Base-by-base conservation (phyloP, 2,113 vertebrate species). In the Rousettus leschenaultii region DNA sequence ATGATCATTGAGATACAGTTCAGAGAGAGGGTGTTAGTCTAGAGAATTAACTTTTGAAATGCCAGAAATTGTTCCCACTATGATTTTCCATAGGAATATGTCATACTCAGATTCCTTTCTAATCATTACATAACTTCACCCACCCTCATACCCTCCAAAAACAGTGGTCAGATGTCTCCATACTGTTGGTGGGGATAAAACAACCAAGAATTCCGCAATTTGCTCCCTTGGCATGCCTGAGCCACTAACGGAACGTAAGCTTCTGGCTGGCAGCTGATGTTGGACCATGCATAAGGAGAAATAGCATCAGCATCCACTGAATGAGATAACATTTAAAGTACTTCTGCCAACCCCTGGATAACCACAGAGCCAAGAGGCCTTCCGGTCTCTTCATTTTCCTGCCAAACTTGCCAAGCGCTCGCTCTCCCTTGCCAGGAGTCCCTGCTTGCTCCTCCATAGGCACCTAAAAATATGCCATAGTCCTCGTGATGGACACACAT, bases 361-460 rank as follows among this genome's bases (percentile, higher is more conserved):
- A 77, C 45, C 79, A 33, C 4, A 45, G 48, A 90, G 88, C 74
- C 59, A 86, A 57, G 89, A 70, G 63, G 70, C 40, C 79, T 90
- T 65, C 68, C 19, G 7, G 66, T 71, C 55, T 68, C 16, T 13
- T 16, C 38, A 19, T 61, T 61, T 55, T 86, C 48, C 96, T 96
- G 86, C 59, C 95, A 95, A 55, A 82, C 63, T 77, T 97, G 86
- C 86, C 85, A 70, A 1, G 16, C 38, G 26, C 77, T 91, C 2
- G 33, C 14, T 40, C 16, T 73, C 16, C 93, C 38, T 21, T 0
- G 68, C 75, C 82, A 92, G 94, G 91, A 95, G 26, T 35, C 19
- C 66, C 21, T 96, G 91, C 51, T 84, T 83, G 45, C 21, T 66
- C 65, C 55, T 63, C 95, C 80, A 24, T 0, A 8, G 87, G 79